These are phyloP conservation scores for Sebastes taczanowskii DNA, from an alignment of 2,797 vertebrate genomes.

Conservation along the genomic window DNA sequence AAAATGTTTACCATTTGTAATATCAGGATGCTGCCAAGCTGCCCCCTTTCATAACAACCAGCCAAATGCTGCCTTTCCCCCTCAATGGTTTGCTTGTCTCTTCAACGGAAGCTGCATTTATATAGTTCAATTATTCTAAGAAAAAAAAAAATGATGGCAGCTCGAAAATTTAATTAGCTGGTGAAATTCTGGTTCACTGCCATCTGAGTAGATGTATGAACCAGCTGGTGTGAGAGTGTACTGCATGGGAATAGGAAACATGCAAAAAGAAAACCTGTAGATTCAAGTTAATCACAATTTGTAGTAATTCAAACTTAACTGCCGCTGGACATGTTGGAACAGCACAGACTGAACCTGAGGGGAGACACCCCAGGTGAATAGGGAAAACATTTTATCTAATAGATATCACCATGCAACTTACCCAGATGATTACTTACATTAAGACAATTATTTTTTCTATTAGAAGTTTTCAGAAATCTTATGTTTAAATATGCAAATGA, in stretches of 20 bases:
- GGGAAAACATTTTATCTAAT: too few relatives aligned
- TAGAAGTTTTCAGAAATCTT: too few relatives aligned
- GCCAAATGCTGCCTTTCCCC: not conserved
- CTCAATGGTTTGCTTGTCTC: not conserved
- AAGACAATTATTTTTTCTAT: too few relatives aligned
- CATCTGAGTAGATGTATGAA: not conserved
- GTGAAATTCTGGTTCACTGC: constrained; percentile 10
- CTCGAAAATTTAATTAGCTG: constrained; percentile 16
- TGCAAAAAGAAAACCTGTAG: not conserved
- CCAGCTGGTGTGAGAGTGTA: not conserved
- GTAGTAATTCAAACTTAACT: not conserved
- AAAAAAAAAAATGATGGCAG: not conserved
- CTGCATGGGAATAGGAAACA: not conserved
- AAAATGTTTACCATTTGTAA: not conserved
- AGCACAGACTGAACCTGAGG: not conserved
- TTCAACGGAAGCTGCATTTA: constrained; percentile 9
- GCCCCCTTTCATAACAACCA: not conserved
- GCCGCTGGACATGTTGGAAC: not conserved
- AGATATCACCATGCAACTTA: too few relatives aligned
- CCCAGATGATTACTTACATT: too few relatives aligned
- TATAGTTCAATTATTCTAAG: constrained; percentile 16
- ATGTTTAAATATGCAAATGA: too few relatives aligned
- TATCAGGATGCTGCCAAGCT: not conserved
- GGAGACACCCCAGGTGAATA: too few relatives aligned
- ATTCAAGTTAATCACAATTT: not conserved